A percentile compares a stretch with the other conserved stretches of the same genome.
Conservation (phyloP, 2,113 vertebrate species). For the Panthera leo region DNA sequence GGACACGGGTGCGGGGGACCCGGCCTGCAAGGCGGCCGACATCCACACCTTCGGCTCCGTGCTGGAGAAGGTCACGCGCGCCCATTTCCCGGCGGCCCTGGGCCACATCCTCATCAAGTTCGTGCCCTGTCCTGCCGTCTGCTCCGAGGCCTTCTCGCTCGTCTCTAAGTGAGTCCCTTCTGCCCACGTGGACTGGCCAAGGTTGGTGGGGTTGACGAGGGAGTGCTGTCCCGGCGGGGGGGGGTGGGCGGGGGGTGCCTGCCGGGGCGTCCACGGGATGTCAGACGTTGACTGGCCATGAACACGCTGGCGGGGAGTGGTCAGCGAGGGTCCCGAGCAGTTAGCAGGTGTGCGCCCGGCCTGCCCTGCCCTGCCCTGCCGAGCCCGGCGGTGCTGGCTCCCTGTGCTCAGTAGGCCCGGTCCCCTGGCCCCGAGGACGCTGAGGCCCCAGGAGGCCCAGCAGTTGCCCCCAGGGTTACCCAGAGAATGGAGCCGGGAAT, state of each 20-base stretch:
- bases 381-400: not conserved
- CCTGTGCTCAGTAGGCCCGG: not conserved
- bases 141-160: constrained; percentile 95
- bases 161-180: constrained; percentile 93
- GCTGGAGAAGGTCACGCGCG: constrained; percentile 93
- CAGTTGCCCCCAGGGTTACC: not conserved
- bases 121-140: constrained; percentile 95
- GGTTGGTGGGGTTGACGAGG: fast-evolving
- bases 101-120: constrained; percentile 94
- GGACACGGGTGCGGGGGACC: constrained; percentile 91
- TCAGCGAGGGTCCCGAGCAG: not conserved
- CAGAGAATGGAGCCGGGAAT: not conserved
- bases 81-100: constrained; percentile 93
- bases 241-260: not conserved
- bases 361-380: not conserved
- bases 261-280: too few relatives aligned
- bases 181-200: not conserved
- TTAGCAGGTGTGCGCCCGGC: too few relatives aligned
- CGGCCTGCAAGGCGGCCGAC: constrained; percentile 91
- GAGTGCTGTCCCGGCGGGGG: not conserved
- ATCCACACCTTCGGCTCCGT: constrained; percentile 92
- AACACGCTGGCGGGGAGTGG: not conserved
- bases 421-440: not conserved
- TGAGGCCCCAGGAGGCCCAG: not conserved
- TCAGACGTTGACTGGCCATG: fast-evolving